These are phyloP conservation scores for Epinephelus coioides DNA, from an alignment of 2,797 vertebrate species.

Conservation along the genomic window DNA sequence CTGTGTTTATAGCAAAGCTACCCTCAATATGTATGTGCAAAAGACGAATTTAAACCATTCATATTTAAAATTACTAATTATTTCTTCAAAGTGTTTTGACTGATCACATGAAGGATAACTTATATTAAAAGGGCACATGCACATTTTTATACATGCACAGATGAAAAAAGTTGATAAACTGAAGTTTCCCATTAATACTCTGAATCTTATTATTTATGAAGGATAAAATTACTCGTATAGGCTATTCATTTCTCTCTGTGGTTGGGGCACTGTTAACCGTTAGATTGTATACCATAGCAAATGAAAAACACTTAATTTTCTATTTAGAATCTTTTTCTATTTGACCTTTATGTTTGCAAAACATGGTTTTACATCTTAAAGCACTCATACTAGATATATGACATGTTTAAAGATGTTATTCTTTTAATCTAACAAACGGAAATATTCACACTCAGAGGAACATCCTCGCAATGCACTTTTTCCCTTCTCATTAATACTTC, in stretches of 20 bases:
- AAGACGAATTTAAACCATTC: not conserved
- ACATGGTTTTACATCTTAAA: slow-evolving; percentile 21
- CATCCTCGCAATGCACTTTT: slow-evolving; percentile 65
- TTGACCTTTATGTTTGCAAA: not conserved
- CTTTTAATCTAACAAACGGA: slow-evolving; percentile 44
- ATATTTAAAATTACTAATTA: slow-evolving; percentile 19
- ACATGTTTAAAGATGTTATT: not conserved
- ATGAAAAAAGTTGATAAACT: slow-evolving; percentile 3
- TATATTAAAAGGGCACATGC: slow-evolving; percentile 6
- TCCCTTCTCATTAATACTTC: slow-evolving; percentile 60
- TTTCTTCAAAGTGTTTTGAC: slow-evolving; percentile 7
- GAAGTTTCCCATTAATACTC: slow-evolving; percentile 60
- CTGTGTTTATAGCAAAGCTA: slow-evolving; percentile 11
- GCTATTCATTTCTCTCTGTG: slow-evolving; percentile 34
- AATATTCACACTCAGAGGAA: slow-evolving; percentile 76
- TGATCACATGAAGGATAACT: slow-evolving; percentile 28
- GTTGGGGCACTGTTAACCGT: slow-evolving; percentile 27
- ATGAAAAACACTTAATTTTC: not conserved
- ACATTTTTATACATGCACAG: slow-evolving; percentile 18
- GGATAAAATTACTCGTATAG: slow-evolving; percentile 16
- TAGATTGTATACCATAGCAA: not conserved
- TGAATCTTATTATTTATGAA: slow-evolving; percentile 29
- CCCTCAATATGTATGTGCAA: slow-evolving; percentile 11
- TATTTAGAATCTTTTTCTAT: slow-evolving; percentile 10
- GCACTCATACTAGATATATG: slow-evolving; percentile 18